Base-by-base conservation (phyloP, 2,113 vertebrate species). In the Dasyurus viverrinus region DNA sequence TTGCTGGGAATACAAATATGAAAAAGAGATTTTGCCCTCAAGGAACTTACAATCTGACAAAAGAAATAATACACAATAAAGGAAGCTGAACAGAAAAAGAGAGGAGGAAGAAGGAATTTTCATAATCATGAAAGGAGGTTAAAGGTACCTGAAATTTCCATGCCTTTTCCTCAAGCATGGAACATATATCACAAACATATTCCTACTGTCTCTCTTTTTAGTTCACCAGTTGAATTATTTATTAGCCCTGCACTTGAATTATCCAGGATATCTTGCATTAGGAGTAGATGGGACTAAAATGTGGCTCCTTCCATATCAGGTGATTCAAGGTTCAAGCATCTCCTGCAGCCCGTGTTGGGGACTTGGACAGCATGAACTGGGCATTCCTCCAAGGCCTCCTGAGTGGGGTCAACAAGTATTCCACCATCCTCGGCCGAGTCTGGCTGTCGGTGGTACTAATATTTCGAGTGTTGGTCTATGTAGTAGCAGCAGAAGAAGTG, bases 381-480 rank as follows among this genome's bases (percentile, higher is more conserved):
- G 98, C 98, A 2, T 99, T 98, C 42, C 99, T 99, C 48, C 99
- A 99, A 97, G 98, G 97, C 89, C 98, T 99, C 54, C 99, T 99
- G 92, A 99, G 99, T 0, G 99, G 99, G 0, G 99, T 99, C 54
- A 99, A 99, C 97, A 99, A 99, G 96, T 99, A 99, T 97, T 99
- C 99, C 54, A 99, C 99, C 0, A 99, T 98, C 0, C 99, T 99
- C 2, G 98, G 99, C 26, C 98, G 99, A 24, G 97, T 99, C 93
- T 99, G 99, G 99, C 98, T 99, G 92, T 99, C 99, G 0, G 98
- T 99, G 97, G 99, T 99, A 91, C 99, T 99, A 91, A 98, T 99
- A 90, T 99, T 99, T 97, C 98, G 99, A 3, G 98, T 99, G 93
- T 98, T 99, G 98, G 99, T 99, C 94, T 99, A 99, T 3, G 99